A percentile compares a stretch with the other conserved stretches of the same genome.
Conservation (phyloP, 2,888 invertebrate species). For the Loripinus fragilis region DNA sequence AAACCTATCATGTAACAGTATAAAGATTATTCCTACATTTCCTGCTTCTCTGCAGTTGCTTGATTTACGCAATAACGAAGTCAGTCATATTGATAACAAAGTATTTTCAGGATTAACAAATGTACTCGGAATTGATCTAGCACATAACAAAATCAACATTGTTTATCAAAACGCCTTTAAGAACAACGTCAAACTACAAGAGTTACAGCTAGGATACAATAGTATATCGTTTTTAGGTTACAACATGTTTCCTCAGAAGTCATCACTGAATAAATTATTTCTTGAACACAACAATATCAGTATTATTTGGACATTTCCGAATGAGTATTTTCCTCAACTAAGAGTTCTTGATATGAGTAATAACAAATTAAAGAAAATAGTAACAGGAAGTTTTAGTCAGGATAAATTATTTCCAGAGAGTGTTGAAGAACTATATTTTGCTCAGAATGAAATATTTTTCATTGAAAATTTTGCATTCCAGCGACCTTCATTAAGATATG, state of each 20-base stretch:
- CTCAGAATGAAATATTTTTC: background rate
- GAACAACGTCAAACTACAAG: background rate
- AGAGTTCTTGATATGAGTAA: background rate
- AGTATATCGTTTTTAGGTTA: background rate
- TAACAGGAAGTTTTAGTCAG: background rate
- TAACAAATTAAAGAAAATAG: background rate
- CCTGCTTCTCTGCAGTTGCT: background rate
- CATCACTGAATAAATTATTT: background rate
- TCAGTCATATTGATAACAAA: background rate
- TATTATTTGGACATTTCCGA: background rate
- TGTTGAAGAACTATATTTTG: background rate
- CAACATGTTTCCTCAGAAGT: background rate
- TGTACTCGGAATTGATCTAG: background rate
- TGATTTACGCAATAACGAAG: background rate
- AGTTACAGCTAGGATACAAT: background rate
- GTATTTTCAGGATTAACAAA: background rate
- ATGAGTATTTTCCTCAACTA: background rate
- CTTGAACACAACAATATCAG: background rate
- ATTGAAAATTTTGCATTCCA: conserved; percentile 6
- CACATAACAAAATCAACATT: background rate
- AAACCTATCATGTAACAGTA: conserved; percentile 1
- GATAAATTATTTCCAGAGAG: background rate
- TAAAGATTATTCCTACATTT: background rate
- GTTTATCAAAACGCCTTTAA: background rate
- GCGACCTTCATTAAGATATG: background rate